Base-by-base conservation (phyloP, 2,113 vertebrate species). In the Passer domesticus region DNA sequence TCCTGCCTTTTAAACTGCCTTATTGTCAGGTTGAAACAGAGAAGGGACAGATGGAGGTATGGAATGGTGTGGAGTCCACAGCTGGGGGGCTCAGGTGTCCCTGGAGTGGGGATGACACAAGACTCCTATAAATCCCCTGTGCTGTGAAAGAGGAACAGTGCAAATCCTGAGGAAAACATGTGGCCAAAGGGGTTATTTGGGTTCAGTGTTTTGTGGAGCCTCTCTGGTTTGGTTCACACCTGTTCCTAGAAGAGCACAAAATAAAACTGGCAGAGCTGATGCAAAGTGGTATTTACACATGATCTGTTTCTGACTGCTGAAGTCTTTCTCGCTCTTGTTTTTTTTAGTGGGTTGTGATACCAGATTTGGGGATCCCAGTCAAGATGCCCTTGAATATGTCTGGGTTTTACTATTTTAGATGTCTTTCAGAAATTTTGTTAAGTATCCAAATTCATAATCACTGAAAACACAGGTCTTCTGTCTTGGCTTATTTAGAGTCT, bases 11-110 rank as follows among this genome's bases (percentile, higher is more conserved):
- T 94, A 97, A 98, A 35, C 98, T 99, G 76, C 99, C 99, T 14
- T 98, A 98, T 74, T 99, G 99, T 91, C 99, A 99, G 97, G 98
- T 95, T 60, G 39, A 95, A 83, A 99, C 99, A 50, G 99, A 99
- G 93, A 99, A 99, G 91, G 99, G 99, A 16, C 99, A 99, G 95
- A 98, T 99, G 99, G 99, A 99, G 99, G 99, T 99, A 98, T 24
- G 91, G 82, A 63, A 41, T 62, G 39, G 39, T 77, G 72, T 59
- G 44, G 90, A 83, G 50, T 5, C 39, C 68, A 28, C 83, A 76
- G 79, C 60, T 84, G 46, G 47, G 13, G 13, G 43, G 37, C 64
- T 87, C 60, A 14, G 52, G 28, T 81, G 83, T 58, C 74, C 43
- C 27, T 8, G 3, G 14, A 17, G 73, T 2, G 66, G 52, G 79